Percentiles rank a stretch among this genome's conserved stretches.
phyloP scores from a whole-genome alignment of 1,140 invertebrate species.

The Drosophila pandora region DNA sequence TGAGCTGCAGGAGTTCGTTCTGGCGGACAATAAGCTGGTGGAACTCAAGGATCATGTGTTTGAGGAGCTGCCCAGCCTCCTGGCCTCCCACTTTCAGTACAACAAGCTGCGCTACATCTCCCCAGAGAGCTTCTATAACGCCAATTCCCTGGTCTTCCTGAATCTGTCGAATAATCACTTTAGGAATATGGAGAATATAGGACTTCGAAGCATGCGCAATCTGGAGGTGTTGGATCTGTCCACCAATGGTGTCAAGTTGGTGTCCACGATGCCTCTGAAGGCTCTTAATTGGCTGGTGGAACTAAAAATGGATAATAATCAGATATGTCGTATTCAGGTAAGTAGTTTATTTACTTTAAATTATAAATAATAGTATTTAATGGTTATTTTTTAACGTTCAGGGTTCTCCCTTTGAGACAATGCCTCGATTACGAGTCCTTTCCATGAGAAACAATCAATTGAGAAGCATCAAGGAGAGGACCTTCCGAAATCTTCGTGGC shows the following conservation, averaged over 20 bases:
- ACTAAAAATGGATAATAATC: constrained; percentile 91
- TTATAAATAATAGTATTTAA: background rate
- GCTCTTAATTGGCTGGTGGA: constrained; percentile 93
- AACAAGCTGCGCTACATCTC: constrained; percentile 90
- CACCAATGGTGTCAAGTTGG: constrained; percentile 89
- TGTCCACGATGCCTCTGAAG: constrained; percentile 87
- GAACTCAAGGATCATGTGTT: constrained; percentile 90
- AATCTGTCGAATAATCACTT: constrained; percentile 93
- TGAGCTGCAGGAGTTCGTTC: constrained; percentile 89
- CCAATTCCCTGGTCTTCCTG: constrained; percentile 90
- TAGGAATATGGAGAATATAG: constrained; percentile 88
- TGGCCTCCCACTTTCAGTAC: constrained; percentile 91
- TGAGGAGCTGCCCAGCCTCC: constrained; percentile 89
- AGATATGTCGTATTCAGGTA: constrained; percentile 87
- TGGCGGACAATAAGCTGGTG: constrained; percentile 90
- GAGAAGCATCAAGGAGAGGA: constrained; percentile 89
- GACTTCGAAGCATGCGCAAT: constrained; percentile 88
- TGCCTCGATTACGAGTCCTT: constrained; percentile 91
- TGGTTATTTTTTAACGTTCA: background rate
- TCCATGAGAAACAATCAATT: constrained; percentile 92
- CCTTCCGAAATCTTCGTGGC: constrained; percentile 89
- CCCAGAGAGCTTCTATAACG: constrained; percentile 90
- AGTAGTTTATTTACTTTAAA: background rate
- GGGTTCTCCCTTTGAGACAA: constrained; percentile 90
- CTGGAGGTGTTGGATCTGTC: constrained; percentile 92